Base-by-base conservation (phyloP, 2,888 invertebrate species). In the Oscheius onirici region DNA sequence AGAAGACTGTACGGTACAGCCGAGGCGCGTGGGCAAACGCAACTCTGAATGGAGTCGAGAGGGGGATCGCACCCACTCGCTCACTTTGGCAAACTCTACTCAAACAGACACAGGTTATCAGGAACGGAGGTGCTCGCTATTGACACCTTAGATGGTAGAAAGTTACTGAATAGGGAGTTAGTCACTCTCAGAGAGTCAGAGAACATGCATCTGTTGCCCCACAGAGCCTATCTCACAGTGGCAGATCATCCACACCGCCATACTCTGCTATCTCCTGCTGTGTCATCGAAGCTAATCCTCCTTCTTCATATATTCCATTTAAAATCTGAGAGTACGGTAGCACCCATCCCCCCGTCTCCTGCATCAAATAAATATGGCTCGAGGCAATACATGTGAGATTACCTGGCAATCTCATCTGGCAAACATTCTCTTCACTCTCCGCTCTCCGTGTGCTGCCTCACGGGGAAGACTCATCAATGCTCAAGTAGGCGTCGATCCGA, bases 321-420 rank as follows among this genome's bases (percentile, higher is more conserved):
- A n/a, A n/a, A n/a, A n/a, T n/a, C n/a, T n/a, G 26, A 10, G 28
- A 24, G 43, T 63, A 63, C 63, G 63, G 63, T 63, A 63, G 63
- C 43, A 26, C 28, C 58, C 58, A 58, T 58, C 58, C n/a, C 54
- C n/a, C 24, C n/a, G n/a, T n/a, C n/a, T 17, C 60, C n/a, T 49
- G 44, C 63, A 46, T 63, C 63, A 28, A 46, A 63, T 63, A 63
- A 63, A 63, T 63, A 63, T 63, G 63, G 63, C 34, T 34, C 34
- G 34, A 0, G 34, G 34, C 34, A 51, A 66, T 66, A 66, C 66
- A 66, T 66, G 66, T 54, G 52, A 66, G 66, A 66, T 66, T 66
- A 66, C 66, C 66, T 66, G 66, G 54, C 66, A 66, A 66, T 66
- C 66, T 66, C 66, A 54, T 52, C 66, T 51, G 63, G 49, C 63